Base-by-base conservation (phyloP, 2,113 vertebrate genomes). In the Anoura caudifer region DNA sequence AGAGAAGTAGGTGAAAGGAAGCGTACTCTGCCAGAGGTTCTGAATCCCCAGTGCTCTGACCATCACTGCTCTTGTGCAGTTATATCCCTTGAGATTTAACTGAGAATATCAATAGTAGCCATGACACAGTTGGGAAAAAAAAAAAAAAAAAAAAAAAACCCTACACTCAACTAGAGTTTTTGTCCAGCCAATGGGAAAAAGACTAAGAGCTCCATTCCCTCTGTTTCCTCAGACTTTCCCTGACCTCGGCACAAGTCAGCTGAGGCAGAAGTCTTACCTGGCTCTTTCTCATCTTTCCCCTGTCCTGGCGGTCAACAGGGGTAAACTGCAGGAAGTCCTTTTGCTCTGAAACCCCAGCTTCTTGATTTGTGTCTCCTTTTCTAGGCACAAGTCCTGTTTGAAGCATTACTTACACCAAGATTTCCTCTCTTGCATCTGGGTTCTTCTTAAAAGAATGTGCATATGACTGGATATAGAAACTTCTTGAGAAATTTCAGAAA, bases 21-120 rank as follows among this genome's bases (percentile, higher is more conserved):
- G 20, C 45, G 47, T n/a, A 7, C 11, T 38, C 3, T 28, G 1
- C 3, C 54, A 24, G 36, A 76, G 19, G 9, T 26, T 95, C 41
- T 43, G 67, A 50, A 19, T 38, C 1, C n/a, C 13, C 15, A 69
- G 1, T 0, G 19, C 50, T 13, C 17, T 4, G 11, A 5, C 3
- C n/a, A 1, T 28, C 24, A 10, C 14, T 43, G 0, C 28, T 22
- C 19, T 0, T 13, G 13, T 26, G 5, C 1, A 67, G 61, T 13
- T 72, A 47, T 1, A 7, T 31, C 47, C 50, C 15, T 43, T 56
- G 77, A 52, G 59, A 73, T 72, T 38, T 77, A 65, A 85, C 7
- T 63, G 36, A 85, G n/a, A 45, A 1, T n/a, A 45, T 61, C 75
- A 65, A 3, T n/a, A 6, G 5, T 15, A 76, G 14, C 56, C 38